Base-by-base conservation (phyloP, 2,113 vertebrate genomes). In the Haemorhous mexicanus region DNA sequence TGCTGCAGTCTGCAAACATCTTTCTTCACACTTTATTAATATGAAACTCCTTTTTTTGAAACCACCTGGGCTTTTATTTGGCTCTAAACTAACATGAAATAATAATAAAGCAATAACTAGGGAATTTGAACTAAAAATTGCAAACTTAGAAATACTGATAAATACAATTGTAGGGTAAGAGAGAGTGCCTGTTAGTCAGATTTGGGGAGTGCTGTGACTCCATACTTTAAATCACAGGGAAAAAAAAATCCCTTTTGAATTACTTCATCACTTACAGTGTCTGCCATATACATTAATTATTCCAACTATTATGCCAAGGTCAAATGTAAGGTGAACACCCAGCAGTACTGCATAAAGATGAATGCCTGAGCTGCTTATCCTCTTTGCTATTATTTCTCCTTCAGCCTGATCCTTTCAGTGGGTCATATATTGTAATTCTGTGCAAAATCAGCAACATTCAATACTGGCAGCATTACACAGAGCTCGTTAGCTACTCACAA, bases 381-480 rank as follows among this genome's bases (percentile, higher is more conserved):
- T 88, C 82, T 90, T 83, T 47, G n/a, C 63, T 88, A 56, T 85
- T 91, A 91, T 21, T 94, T 85, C 69, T 95, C 44, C 43, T 85
- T 72, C 90, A 93, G 63, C n/a, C 28, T 85, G 49, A 80, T 85
- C 63, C 78, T 92, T 95, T 79, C 78, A 80, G 82, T 52, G 28
- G 82, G 46, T 93, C 59, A 66, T 26, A 83, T 33, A 85, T 58
- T 83, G 28, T 69, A 93, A 92, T 96, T 83, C 90, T 74, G 58
- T 90, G 85, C 92, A 85, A 96, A 92, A 95, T 90, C 94, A 93
- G 95, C 95, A 96, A 69, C 85, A 69, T 83, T 84, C 55, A 86
- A 55, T 92, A 94, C 35, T 24, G 69, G 90, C 75, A 96, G 94
- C 85, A 80, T 83, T 93, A 83, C 82, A 80, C 82, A 80, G 82